These are phyloP conservation scores for Lerista edwardsae DNA, from an alignment of 2,797 vertebrate species.

Conservation along the genomic window DNA sequence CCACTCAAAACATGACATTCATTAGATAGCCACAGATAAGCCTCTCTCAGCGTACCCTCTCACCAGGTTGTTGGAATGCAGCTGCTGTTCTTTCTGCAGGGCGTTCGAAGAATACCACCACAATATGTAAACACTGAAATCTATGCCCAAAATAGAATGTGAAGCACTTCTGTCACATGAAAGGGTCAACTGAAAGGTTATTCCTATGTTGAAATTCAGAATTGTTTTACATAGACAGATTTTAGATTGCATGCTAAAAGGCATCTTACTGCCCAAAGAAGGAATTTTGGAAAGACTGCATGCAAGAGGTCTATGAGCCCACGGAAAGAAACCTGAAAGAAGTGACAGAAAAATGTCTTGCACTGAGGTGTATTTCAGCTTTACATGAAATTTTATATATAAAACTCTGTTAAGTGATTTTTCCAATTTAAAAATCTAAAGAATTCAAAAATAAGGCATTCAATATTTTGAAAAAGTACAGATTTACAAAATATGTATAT, in stretches of 20 bases:
- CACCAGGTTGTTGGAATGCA: background rate
- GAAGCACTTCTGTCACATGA: background rate
- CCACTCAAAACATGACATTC: background rate
- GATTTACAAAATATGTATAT: slow-evolving; percentile 88
- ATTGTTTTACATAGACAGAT: background rate
- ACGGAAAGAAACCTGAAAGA: slow-evolving; percentile 69
- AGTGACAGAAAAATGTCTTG: slow-evolving; percentile 74
- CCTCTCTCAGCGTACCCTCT: background rate
- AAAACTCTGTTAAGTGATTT: slow-evolving; percentile 81
- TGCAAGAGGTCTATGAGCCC: slow-evolving; percentile 43
- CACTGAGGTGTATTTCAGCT: slow-evolving; percentile 84
- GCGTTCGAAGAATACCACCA: background rate
- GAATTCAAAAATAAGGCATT: slow-evolving; percentile 86
- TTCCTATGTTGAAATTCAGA: background rate
- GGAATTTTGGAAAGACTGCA: background rate
- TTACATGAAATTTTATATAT: slow-evolving; percentile 83
- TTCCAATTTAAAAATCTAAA: slow-evolving; percentile 85
- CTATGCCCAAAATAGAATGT: background rate
- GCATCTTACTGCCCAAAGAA: background rate
- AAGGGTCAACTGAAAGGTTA: background rate
- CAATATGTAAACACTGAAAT: slow-evolving; percentile 15
- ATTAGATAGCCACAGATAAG: background rate
- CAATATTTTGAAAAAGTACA: slow-evolving; percentile 83
- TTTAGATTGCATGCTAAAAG: background rate
- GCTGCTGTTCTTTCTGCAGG: background rate